These are phyloP conservation scores for Brachionichthys hirsutus DNA, from an alignment of 2,113 vertebrate species.

Conservation along the genomic window DNA sequence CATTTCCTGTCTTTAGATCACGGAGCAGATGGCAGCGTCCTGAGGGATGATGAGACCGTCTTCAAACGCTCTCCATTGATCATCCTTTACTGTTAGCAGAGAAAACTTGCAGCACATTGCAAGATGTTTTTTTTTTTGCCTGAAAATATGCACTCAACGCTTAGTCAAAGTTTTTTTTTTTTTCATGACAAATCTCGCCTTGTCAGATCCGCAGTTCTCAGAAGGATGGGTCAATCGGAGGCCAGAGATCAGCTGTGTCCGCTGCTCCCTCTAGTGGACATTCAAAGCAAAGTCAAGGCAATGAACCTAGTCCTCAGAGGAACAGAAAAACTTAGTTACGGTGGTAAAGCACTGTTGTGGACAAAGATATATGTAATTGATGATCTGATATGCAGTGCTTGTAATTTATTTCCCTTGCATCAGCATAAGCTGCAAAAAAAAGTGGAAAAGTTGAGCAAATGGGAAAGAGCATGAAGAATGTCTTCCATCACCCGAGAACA, in stretches of 20 bases:
- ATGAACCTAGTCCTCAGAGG: neutral
- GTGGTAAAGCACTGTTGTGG: neutral
- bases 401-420: slow-evolving; percentile 20
- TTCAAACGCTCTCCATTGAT: slow-evolving; percentile 35
- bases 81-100: slow-evolving; percentile 11
- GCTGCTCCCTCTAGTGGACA: slow-evolving; percentile 56
- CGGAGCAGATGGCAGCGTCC: slow-evolving; percentile 71
- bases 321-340: too few relatives aligned
- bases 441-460: too few relatives aligned
- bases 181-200: neutral
- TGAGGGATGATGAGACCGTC: slow-evolving; percentile 24
- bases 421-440: neutral
- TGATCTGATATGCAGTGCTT: slow-evolving; percentile 29
- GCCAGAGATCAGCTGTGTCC: slow-evolving; percentile 46
- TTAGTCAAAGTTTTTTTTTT: too few relatives aligned
- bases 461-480: too few relatives aligned
- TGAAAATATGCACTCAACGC: neutral
- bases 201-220: neutral
- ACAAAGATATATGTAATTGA: slow-evolving; percentile 37
- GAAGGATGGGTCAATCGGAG: slow-evolving; percentile 20
- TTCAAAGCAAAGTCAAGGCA: neutral
- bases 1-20: slow-evolving; percentile 69
- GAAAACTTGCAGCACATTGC: neutral
- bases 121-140: slow-evolving; percentile 9
- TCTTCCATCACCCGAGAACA: slow-evolving; percentile 26